Evolutionary conservation across 2,888 invertebrate species (phyloP), one percentile per base, ranked within the genome.

Genomic region (Uloborus plumipes): DNA sequence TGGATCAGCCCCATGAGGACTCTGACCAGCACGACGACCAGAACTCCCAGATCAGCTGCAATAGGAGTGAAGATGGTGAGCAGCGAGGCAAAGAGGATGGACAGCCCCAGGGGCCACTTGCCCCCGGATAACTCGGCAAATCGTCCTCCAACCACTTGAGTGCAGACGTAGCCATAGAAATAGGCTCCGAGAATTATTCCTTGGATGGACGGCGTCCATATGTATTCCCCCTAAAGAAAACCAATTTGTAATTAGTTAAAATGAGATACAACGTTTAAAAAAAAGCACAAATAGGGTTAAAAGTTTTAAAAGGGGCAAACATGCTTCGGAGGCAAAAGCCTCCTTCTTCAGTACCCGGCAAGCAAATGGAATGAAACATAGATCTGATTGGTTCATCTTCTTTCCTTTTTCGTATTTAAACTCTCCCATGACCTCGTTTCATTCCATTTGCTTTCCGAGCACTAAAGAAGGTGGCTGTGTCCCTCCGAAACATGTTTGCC

Each of bases 121-220:
- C 77, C 83, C 7, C 83, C 77, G 0, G 62, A 50, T 2, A 69
- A 13, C 7, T 77, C 73, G 14, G 83, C 65, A 1, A 83, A 16
- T 9, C 83, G 31, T 2, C 83, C 77, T 11, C 83, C 83, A 0
- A 73, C 31, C 15, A 62, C 62, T 39, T 83, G 83, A 0, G 83
- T 83, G 18, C 83, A 83, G 9, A 83, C 77, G 50, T 62, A 83
- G 7, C 83, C 83, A 22, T 77, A 83, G 51, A 77, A 83, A 31
- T 83, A 83, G 0, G 77, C 83, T n/a, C 77, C 77, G 7, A 83
- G 50, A n/a, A 83, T 58, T 4, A 83, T 16, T 14, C 83, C 83
- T 62, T 83, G 83, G 6, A 47, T 69, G 1, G 83, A 83, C 0
- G 83, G 83, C 31, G 49, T 53, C 83, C 83, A 83, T 0, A 72